phyloP scores from a whole-genome alignment of 2,113 vertebrate species.

The Conger conger region DNA sequence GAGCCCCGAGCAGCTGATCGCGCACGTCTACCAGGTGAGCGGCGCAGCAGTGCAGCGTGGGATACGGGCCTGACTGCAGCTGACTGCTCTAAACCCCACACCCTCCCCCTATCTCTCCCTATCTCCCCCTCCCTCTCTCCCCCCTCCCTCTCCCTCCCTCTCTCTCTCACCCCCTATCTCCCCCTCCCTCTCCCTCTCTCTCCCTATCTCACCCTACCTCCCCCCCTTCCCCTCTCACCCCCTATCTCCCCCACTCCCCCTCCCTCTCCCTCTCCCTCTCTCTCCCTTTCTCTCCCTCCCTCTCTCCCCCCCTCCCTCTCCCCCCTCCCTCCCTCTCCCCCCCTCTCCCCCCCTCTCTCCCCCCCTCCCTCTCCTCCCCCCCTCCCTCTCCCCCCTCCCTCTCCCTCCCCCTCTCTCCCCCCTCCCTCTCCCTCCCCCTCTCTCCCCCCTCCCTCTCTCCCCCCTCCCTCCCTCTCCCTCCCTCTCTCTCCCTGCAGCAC shows the following conservation, averaged over 20 bases:
- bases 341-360: neutral
- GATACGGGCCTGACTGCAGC: neutral
- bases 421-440: neutral
- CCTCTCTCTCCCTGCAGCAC: conserved; percentile 70
- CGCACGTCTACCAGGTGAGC: conserved; percentile 92
- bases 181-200: neutral
- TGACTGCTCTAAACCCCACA: neutral
- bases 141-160: neutral
- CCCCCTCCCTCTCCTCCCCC: neutral
- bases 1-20: conserved; percentile 87
- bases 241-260: neutral
- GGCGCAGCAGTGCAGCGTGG: neutral
- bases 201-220: too few relatives aligned
- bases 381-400: neutral
- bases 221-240: too few relatives aligned
- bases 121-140: neutral
- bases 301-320: too few relatives aligned
- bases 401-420: neutral
- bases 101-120: neutral
- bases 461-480: neutral
- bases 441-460: neutral
- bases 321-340: neutral
- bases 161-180: neutral
- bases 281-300: neutral
- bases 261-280: neutral